Conservation (phyloP, 2,888 invertebrate species). For the Cantharis rustica region DNA sequence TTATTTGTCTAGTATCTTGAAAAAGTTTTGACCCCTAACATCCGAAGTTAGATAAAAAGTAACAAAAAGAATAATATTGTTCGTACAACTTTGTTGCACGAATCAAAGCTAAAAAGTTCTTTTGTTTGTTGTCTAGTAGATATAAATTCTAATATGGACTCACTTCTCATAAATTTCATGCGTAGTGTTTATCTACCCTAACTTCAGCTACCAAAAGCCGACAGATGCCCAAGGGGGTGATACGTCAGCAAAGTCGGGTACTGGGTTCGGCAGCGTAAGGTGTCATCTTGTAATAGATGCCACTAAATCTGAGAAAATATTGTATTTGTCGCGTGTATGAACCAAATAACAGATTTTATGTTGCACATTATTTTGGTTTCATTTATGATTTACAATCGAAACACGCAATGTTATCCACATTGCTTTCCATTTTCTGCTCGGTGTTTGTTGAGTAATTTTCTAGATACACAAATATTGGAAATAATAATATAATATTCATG, state of each 20-base stretch:
- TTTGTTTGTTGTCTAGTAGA: slow-evolving; percentile 16
- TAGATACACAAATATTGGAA: background rate
- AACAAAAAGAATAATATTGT: slow-evolving; percentile 25
- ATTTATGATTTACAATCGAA: slow-evolving; percentile 19
- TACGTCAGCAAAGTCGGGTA: slow-evolving; percentile 23
- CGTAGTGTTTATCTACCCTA: slow-evolving; percentile 27
- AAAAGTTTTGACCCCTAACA: slow-evolving; percentile 25
- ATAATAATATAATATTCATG: background rate
- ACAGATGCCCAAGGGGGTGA: slow-evolving; percentile 22
- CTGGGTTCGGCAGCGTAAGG: slow-evolving; percentile 22
- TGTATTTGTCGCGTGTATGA: slow-evolving; percentile 26
- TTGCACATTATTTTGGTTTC: slow-evolving; percentile 22
- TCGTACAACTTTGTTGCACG: background rate
- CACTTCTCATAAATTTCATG: slow-evolving; percentile 28
- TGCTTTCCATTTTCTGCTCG: background rate
- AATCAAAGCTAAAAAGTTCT: slow-evolving; percentile 3
- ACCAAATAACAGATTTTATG: slow-evolving; percentile 32
- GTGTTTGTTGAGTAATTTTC: background rate
- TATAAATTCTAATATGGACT: slow-evolving; percentile 31
- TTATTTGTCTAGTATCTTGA: slow-evolving; percentile 15
- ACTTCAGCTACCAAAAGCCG: slow-evolving; percentile 27
- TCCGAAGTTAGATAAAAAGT: slow-evolving; percentile 21
- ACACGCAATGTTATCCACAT: slow-evolving; percentile 17
- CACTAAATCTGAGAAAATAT: slow-evolving; percentile 29
- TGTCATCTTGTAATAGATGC: slow-evolving; percentile 29